Percentiles rank a stretch among this genome's conserved stretches.
These are phyloP conservation scores for Bombus fervidus DNA, from an alignment of 1,140 invertebrate genomes.

Conservation along the genomic window DNA sequence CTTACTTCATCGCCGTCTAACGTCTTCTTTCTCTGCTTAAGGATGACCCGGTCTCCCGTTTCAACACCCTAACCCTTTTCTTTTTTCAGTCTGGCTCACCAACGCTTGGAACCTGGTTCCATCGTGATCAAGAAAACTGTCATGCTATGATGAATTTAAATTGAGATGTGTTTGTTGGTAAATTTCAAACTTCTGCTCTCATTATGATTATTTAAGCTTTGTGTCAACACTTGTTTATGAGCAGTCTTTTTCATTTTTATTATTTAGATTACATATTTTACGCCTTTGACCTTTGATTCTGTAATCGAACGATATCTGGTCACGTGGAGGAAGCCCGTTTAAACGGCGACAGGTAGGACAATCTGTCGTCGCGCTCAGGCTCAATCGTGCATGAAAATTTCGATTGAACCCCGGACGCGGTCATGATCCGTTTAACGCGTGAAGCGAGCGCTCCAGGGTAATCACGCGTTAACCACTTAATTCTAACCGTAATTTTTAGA, in stretches of 20 bases:
- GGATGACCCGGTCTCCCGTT: not conserved
- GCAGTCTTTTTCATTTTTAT: not conserved
- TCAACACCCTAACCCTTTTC: not conserved
- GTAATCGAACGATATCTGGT: not conserved
- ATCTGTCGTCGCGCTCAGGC: slow-evolving; percentile 35
- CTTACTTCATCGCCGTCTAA: not conserved
- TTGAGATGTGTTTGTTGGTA: not conserved
- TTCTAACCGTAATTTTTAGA: slow-evolving; percentile 41
- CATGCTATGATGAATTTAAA: not conserved
- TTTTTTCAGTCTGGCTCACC: not conserved
- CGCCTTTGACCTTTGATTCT: not conserved
- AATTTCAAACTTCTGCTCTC: not conserved
- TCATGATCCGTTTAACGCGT: slow-evolving; percentile 45
- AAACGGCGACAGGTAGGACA: slow-evolving; percentile 42
- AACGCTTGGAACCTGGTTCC: not conserved
- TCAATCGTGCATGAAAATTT: slow-evolving; percentile 48
- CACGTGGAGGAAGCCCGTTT: slow-evolving; percentile 19
- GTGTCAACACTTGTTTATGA: not conserved
- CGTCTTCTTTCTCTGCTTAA: no score
- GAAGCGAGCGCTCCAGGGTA: slow-evolving; percentile 29
- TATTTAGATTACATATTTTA: no score
- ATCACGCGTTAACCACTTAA: slow-evolving; percentile 45
- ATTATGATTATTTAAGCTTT: not conserved
- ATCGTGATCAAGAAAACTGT: not conserved
- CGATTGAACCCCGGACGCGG: slow-evolving; percentile 38